Conservation (phyloP, 2,797 vertebrate genomes). For the Enteromius treurensis region DNA sequence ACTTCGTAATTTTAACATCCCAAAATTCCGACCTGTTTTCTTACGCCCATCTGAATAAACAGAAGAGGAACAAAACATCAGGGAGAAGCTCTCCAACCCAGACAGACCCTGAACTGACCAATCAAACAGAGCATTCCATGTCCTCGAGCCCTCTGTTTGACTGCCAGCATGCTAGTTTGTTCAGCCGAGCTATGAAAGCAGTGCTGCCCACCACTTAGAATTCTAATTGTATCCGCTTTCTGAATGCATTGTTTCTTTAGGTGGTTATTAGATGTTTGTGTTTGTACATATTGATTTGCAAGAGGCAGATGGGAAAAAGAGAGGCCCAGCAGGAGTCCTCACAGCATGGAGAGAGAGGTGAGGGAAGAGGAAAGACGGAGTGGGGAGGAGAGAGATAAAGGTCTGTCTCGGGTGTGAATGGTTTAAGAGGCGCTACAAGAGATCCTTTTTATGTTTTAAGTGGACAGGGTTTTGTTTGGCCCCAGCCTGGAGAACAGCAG, state of each 20-base stretch:
- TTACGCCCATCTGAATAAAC: conserved; percentile 35
- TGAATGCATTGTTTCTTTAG: conserved; percentile 67
- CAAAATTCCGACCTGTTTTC: background rate
- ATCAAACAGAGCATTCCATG: conserved; percentile 38
- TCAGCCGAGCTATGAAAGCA: conserved; percentile 62
- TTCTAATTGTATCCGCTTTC: conserved; percentile 72
- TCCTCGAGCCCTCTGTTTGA: conserved; percentile 61
- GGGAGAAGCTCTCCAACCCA: conserved; percentile 4
- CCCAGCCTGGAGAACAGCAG: conserved; percentile 48
- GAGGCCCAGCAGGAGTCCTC: conserved; percentile 37
- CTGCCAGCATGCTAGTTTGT: conserved; percentile 60
- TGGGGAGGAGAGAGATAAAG: conserved; percentile 45
- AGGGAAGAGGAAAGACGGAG: conserved; percentile 34
- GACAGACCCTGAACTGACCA: conserved; percentile 19
- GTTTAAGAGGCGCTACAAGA: conserved; percentile 52
- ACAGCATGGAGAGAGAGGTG: background rate
- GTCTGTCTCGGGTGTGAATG: conserved; percentile 47
- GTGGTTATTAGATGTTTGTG: conserved; percentile 63
- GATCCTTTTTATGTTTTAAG: conserved; percentile 54
- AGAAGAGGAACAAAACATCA: conserved; percentile 22
- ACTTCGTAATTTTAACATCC: background rate
- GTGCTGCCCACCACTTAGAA: conserved; percentile 64
- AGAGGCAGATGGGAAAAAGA: conserved; percentile 57
- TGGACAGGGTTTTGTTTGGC: conserved; percentile 49
- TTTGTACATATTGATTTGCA: conserved; percentile 65